phyloP scores from a whole-genome alignment of 2,113 vertebrate genomes.

The Ophthalmolycus amberensis region DNA sequence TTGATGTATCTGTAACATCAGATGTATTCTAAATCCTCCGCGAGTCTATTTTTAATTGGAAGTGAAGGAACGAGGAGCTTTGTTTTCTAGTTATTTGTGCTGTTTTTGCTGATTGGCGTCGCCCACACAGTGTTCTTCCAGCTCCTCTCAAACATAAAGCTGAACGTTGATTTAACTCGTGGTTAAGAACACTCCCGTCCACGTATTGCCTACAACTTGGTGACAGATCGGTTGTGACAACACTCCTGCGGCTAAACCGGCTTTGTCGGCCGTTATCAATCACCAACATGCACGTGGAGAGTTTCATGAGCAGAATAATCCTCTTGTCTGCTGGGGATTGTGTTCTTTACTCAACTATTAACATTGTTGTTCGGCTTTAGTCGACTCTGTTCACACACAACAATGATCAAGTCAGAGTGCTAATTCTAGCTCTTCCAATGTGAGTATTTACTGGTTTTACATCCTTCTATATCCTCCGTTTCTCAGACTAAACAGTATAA shows the following conservation, averaged over 20 bases:
- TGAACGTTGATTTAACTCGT: neutral
- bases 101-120: neutral
- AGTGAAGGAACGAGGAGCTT: neutral
- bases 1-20: neutral
- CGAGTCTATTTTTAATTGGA: conserved; percentile 1
- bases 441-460: neutral
- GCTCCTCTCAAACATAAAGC: neutral
- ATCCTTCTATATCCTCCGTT: neutral
- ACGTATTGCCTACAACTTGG: neutral
- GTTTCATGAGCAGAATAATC: conserved; percentile 13
- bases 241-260: conserved; percentile 14
- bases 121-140: neutral
- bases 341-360: neutral
- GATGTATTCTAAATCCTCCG: neutral
- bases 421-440: neutral
- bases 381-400: no score
- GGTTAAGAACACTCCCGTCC: neutral
- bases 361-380: no score
- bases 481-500: neutral
- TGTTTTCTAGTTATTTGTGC: neutral
- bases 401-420: neutral
- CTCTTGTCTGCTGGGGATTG: neutral
- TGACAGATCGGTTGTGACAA: conserved; percentile 21
- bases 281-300: neutral
- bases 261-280: conserved; percentile 40